Evolutionary conservation across 2,113 vertebrate genomes (phyloP), one percentile per base, ranked within the genome.

Genomic region (Lampris megalopsis): DNA sequence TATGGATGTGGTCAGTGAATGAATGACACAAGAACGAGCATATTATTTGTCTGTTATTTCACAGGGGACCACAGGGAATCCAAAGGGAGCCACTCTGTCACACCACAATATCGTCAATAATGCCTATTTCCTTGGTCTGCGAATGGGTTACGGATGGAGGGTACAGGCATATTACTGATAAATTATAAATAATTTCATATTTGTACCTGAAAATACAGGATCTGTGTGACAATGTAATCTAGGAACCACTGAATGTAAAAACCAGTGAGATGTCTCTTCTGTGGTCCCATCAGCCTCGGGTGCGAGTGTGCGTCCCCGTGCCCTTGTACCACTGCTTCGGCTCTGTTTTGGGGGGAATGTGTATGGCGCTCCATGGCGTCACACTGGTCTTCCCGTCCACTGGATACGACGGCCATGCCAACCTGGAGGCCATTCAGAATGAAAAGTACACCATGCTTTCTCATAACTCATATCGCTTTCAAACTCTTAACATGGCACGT

Each of bases 91-190:
- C 68, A 93, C 93, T 3, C 95, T 99, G 3, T 96, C 96, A 35
- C 98, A 99, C 72, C 90, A 95, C 89, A 99, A 99, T 71, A 94
- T 99, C 37, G 94, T 99, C 66, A 99, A 99, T 85, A 99, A 99
- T 2, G 91, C 94, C 48, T 85, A 90, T 13, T 79, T 96, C 6
- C 0, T 92, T 0, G 97, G 97, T 0, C 1, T 82, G 1, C 91
- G 97, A 4, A 0, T 96, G 61, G 91, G 92, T 2, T 71, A 92
- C 63, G 8, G 52, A 0, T 71, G 62, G 71, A 92, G 90, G 93
- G 97, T 99, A 79, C 93, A 94, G 84, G 1, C 9, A 40, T 3
- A 8, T 50, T 53, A 24, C 24, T 24, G 24, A 24, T 24, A 24
- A 0, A 24, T 24, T 24, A 24, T 24, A 24, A 24, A 24, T 24